Conservation (phyloP, 2,113 vertebrate genomes). For the Ciconia maguari region DNA sequence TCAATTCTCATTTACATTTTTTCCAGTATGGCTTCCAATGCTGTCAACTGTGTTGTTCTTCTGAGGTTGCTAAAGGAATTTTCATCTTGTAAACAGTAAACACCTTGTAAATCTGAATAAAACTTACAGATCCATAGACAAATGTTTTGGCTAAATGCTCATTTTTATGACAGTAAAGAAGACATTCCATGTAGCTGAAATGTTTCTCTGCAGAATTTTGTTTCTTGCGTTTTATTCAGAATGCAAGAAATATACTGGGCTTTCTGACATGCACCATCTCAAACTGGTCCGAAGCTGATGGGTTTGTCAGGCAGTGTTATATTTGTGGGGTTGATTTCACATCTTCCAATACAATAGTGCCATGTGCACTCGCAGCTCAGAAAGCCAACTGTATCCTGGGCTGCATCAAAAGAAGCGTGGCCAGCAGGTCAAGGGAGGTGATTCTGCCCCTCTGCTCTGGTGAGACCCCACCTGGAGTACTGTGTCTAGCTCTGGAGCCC, state of each 20-base stretch:
- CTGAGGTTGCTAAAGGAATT: slow-evolving; percentile 30
- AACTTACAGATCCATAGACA: not conserved
- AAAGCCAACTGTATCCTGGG: not conserved
- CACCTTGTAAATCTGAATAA: slow-evolving; percentile 29
- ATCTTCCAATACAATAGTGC: not conserved
- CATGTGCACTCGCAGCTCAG: not conserved
- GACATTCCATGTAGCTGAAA: not conserved
- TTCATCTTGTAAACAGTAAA: slow-evolving; percentile 2
- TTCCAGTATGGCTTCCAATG: slow-evolving; percentile 39
- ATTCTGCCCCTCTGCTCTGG: not conserved
- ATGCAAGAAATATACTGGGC: not conserved
- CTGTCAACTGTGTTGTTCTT: slow-evolving; percentile 25
- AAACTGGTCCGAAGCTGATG: not conserved
- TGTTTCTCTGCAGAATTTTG: not conserved
- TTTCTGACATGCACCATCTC: not conserved
- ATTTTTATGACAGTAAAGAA: not conserved
- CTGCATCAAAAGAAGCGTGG: not conserved
- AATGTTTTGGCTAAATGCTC: slow-evolving; percentile 33
- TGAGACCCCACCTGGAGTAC: not conserved
- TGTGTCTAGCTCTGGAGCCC: not conserved
- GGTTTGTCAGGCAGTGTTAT: not conserved
- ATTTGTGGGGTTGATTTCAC: not conserved
- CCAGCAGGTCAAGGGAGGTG: not conserved
- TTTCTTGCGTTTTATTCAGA: not conserved
- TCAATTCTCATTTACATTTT: not conserved